Evolutionary conservation across 2,797 vertebrate genomes (phyloP).

Genomic region (Esox masquinongy): DNA sequence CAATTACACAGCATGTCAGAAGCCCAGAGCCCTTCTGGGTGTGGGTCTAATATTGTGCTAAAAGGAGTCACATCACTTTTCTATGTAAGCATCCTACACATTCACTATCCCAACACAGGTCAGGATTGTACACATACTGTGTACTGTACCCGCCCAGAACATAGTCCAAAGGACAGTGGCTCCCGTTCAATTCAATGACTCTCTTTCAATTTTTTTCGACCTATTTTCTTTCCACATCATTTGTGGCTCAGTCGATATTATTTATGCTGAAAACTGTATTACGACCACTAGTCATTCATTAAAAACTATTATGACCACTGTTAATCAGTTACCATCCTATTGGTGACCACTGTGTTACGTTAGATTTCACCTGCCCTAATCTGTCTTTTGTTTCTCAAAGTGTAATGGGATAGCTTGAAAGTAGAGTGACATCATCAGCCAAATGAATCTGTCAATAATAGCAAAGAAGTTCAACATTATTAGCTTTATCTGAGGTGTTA

Average conservation of each 20-base stretch:
- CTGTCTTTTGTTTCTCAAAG: too few species aligned
- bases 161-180: background rate
- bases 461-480: too few species aligned
- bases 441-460: too few species aligned
- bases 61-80: background rate
- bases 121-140: background rate
- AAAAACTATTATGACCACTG: background rate
- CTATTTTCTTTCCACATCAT: background rate
- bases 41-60: background rate
- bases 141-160: background rate
- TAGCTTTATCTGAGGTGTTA: too few species aligned
- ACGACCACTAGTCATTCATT: background rate
- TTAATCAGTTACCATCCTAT: background rate
- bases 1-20: constrained; percentile 30
- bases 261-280: background rate
- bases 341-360: too few species aligned
- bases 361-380: too few species aligned
- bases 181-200: background rate
- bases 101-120: background rate
- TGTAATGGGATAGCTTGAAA: too few species aligned
- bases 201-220: background rate
- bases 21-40: constrained; percentile 8
- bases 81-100: background rate
- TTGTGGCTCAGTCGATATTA: background rate
- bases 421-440: too few species aligned